Conservation (phyloP, 2,113 vertebrate genomes). For the Brachionichthys hirsutus region DNA sequence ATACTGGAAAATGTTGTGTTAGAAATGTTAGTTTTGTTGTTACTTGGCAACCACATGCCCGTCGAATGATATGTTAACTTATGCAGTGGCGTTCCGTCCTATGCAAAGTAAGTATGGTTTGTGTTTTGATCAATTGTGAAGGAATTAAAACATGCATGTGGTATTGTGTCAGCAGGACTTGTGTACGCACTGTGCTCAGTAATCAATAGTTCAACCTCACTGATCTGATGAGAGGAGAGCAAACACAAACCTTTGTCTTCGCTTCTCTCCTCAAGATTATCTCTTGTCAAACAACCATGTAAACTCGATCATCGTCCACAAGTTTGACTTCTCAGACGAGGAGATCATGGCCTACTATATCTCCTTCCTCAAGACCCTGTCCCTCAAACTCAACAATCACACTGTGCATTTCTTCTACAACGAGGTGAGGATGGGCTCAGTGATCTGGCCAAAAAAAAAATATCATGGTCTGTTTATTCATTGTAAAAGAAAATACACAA, state of each 20-base stretch:
- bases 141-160: too few relatives aligned
- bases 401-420: constrained; percentile 99
- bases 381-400: constrained; percentile 96
- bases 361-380: constrained; percentile 98
- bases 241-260: neutral
- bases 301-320: constrained; percentile 98
- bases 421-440: constrained; percentile 82
- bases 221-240: neutral
- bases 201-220: neutral
- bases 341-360: constrained; percentile 99
- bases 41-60: too few relatives aligned
- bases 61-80: too few relatives aligned
- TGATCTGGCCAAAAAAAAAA: neutral
- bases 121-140: neutral
- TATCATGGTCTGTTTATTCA: neutral
- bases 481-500: too few relatives aligned
- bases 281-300: constrained; percentile 97
- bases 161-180: too few relatives aligned
- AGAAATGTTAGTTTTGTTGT: too few relatives aligned
- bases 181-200: neutral
- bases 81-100: neutral
- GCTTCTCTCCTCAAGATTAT: constrained; percentile 82
- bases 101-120: neutral
- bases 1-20: too few relatives aligned
- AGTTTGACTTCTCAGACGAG: constrained; percentile 98